Evolutionary conservation across 2,888 invertebrate genomes (phyloP).

Genomic region (Xestia sexstrigata): DNA sequence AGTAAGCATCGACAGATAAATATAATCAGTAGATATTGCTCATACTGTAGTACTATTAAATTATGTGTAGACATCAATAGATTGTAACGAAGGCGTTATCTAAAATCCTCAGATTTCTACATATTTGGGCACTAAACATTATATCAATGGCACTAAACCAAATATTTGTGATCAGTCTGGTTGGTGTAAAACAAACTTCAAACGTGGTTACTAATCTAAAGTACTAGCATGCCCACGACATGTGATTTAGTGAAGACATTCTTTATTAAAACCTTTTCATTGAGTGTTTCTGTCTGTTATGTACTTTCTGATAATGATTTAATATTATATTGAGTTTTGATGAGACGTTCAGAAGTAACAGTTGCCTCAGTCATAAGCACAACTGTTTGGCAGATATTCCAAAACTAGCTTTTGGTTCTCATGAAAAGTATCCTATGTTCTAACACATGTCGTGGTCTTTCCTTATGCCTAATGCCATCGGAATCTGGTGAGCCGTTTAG

Average conservation of each 20-base stretch:
- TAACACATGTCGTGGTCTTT: too few species aligned
- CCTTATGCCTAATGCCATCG: background rate
- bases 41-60: background rate
- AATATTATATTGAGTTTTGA: background rate
- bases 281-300: background rate
- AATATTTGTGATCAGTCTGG: conserved; percentile 55
- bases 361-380: background rate
- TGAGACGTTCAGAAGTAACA: background rate
- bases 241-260: background rate
- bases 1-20: background rate
- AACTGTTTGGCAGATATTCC: background rate
- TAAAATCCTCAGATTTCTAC: background rate
- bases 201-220: conserved; percentile 3
- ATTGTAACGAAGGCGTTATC: background rate
- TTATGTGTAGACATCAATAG: background rate
- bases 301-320: background rate
- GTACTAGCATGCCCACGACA: conserved; percentile 5
- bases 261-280: background rate
- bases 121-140: conserved; percentile 35
- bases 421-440: background rate
- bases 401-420: background rate
- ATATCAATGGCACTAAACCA: too few species aligned
- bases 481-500: background rate
- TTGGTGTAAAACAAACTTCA: conserved; percentile 18
- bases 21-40: background rate